A percentile compares a stretch with the other conserved stretches of the same genome.
Evolutionary conservation across 2,113 vertebrate genomes (phyloP).

Genomic region (Bos taurus): DNA sequence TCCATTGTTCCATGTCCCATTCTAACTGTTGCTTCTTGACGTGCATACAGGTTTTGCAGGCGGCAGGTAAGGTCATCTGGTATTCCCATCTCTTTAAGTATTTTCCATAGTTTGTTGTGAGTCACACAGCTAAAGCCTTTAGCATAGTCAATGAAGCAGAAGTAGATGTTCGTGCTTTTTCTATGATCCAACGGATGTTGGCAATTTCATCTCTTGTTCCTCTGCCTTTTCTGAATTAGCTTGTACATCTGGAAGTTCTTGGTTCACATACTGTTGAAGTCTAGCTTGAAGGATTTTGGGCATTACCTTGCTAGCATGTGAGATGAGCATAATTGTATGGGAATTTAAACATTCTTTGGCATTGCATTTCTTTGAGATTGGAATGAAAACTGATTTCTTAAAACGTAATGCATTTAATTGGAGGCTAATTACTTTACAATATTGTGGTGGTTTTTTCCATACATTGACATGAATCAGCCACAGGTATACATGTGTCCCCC

Average conservation of each 20-base stretch:
- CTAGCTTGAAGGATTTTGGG: not conserved
- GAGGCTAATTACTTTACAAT: not conserved
- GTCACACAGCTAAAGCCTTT: not conserved
- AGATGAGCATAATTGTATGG: not conserved
- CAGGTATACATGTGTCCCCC: not conserved
- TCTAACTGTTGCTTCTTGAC: not conserved
- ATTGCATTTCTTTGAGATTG: not conserved
- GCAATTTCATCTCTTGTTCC: not conserved
- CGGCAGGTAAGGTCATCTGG: not conserved
- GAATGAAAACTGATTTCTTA: not conserved
- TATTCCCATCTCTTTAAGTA: not conserved
- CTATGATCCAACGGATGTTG: fast-evolving
- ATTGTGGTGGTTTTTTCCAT: not conserved
- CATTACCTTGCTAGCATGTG: not conserved
- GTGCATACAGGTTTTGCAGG: not conserved
- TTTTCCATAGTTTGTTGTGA: not conserved
- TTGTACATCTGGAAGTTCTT: not conserved
- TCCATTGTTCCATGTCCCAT: not conserved
- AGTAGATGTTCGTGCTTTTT: not conserved
- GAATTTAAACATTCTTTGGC: not conserved
- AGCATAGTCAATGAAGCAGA: not conserved
- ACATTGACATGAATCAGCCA: not conserved
- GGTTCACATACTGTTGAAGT: not conserved
- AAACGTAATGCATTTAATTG: not conserved
- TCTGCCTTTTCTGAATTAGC: not conserved